Evolutionary conservation across 1,140 invertebrate genomes (phyloP), one percentile per base, ranked within the genome.

Genomic region (Platorchestia sp.): DNA sequence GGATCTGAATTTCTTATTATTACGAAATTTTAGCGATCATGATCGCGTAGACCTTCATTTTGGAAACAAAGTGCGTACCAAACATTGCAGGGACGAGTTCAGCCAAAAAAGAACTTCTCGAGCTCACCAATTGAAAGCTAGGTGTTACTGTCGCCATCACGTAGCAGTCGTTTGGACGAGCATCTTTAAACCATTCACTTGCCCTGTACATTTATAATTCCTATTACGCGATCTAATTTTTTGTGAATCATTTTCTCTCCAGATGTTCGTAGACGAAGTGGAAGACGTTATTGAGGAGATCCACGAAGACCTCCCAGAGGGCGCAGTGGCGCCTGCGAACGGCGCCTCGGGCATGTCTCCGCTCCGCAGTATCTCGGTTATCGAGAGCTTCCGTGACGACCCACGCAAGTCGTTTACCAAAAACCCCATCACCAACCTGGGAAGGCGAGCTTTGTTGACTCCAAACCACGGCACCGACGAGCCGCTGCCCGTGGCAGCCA

Each of bases 231-330:
- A n/a, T n/a, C 27, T 75, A 22, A 75, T 75, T 3, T 75, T 75
- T 75, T 10, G 59, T 36, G 36, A 10, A 19, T 75, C 19, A 19
- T 42, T 87, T 45, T 90, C 42, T 90, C 87, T 90, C 16, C 87
- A 90, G 87, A 43, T 90, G 87, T 90, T 90, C 42, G 87, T 90
- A 14, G 87, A 90, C 42, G 87, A 90, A 90, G 44, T 90, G 41
- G 87, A 90, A 90, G 87, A 90, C 41, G 41, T 90, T 43, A 3
- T 90, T 16, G 87, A 90, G 42, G 87, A 90, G 27, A 36, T 90
- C 3, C 87, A 19, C 5, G 87, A 75, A 22, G 59, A 75, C 36
- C 14, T 27, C 36, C 59, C 59, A 75, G 36, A 75, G 59, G 27
- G 1, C 7, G 59, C 27, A 3, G 14, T 36, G 59, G 27, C 27